Conservation (phyloP, 2,797 vertebrate genomes). For the Urophycis tenuis region DNA sequence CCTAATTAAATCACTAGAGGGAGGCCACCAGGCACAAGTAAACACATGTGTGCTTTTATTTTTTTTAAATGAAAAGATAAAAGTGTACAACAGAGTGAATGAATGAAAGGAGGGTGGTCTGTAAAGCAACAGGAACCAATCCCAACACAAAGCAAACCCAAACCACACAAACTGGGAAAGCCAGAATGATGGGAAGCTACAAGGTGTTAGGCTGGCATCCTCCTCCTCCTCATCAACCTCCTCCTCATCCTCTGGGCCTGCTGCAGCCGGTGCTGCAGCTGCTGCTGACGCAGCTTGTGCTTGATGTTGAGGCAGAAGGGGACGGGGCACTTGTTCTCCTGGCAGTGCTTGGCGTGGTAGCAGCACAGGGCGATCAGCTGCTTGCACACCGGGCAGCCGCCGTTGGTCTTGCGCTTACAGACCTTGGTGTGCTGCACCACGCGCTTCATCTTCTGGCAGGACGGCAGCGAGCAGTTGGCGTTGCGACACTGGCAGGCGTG, state of each 20-base stretch:
- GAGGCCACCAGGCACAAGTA: too few species aligned
- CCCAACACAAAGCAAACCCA: too few species aligned
- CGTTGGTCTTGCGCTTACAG: conserved; percentile 98
- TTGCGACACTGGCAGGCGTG: conserved; percentile 99
- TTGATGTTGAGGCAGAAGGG: conserved; percentile 99
- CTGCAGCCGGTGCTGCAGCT: conserved; percentile 96
- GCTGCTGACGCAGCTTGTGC: conserved; percentile 98
- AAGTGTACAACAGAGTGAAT: too few species aligned
- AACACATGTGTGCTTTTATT: too few species aligned
- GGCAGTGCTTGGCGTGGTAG: conserved; percentile 99
- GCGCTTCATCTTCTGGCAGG: conserved; percentile 99
- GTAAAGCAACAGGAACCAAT: too few species aligned
- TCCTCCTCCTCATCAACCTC: conserved; percentile 92
- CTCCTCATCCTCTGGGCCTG: conserved; percentile 97
- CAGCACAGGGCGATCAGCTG: conserved; percentile 98
- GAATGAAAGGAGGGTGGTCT: too few species aligned
- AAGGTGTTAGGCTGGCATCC: conserved; percentile 92
- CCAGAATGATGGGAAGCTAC: conserved; percentile 61
- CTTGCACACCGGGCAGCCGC: conserved; percentile 97
- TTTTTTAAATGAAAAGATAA: too few species aligned
- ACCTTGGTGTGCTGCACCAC: conserved; percentile 98
- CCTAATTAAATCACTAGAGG: too few species aligned
- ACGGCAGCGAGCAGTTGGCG: conserved; percentile 93
- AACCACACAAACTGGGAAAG: too few species aligned
- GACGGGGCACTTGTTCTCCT: conserved; percentile 99